phyloP scores from a whole-genome alignment of 2,113 vertebrate species.

The Brachyistius frenatus region DNA sequence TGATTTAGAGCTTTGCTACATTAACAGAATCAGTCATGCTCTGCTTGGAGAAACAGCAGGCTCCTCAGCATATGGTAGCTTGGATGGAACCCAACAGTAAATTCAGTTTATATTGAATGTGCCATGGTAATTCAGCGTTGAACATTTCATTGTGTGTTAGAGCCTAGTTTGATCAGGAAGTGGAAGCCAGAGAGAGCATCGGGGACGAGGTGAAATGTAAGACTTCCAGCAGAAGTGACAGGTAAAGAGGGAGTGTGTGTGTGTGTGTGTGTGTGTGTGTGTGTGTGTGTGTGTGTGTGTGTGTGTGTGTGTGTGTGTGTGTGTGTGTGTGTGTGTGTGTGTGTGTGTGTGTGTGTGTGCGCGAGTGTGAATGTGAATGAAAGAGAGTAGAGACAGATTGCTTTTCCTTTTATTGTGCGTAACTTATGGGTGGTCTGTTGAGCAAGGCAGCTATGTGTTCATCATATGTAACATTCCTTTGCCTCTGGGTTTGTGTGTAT shows the following conservation, averaged over 20 bases:
- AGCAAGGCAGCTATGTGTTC: conserved; percentile 29
- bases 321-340: background rate
- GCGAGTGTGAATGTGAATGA: background rate
- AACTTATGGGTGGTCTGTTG: conserved; percentile 40
- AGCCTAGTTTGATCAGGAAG: conserved; percentile 66
- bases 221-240: conserved; percentile 42
- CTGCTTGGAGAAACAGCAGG: conserved; percentile 41
- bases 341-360: background rate
- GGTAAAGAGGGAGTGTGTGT: background rate
- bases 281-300: background rate
- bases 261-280: background rate
- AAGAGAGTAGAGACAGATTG: background rate
- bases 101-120: conserved; percentile 81
- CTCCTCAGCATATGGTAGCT: conserved; percentile 75
- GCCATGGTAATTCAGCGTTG: conserved; percentile 76
- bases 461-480: conserved; percentile 49
- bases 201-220: conserved; percentile 58
- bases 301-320: background rate
- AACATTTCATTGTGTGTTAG: conserved; percentile 76
- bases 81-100: conserved; percentile 74
- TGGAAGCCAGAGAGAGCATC: conserved; percentile 57
- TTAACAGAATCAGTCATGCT: conserved; percentile 81
- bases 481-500: conserved; percentile 24
- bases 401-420: conserved; percentile 3
- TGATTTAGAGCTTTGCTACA: conserved; percentile 79